Evolutionary conservation across 2,113 vertebrate species (phyloP).

Genomic region (Gila orcuttii): DNA sequence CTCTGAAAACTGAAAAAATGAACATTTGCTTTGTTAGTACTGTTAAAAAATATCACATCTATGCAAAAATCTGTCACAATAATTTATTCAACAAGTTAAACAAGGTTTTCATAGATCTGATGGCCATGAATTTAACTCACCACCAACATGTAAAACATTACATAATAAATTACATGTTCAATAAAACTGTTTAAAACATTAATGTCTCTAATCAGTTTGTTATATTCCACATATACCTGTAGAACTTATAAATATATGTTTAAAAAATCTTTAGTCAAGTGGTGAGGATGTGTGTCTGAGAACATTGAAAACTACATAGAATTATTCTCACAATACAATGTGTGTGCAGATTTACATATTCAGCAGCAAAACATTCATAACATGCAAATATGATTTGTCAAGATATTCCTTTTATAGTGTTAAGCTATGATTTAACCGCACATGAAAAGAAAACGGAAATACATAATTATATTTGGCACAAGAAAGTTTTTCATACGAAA

Average conservation of each 20-base stretch:
- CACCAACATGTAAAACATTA: not conserved
- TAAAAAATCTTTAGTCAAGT: conserved; percentile 2
- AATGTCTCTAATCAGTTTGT: not conserved
- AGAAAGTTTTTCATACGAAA: not conserved
- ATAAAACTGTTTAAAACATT: not conserved
- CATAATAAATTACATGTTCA: not conserved
- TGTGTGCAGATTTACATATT: conserved; percentile 17
- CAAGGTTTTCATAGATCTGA: not conserved
- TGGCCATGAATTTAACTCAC: not conserved
- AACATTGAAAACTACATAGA: not conserved
- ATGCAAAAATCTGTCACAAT: not conserved
- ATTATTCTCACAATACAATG: not conserved
- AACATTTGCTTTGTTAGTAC: not conserved
- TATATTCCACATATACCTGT: conserved; percentile 22
- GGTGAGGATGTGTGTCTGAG: not conserved
- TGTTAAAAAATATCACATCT: not conserved
- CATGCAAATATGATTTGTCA: not conserved
- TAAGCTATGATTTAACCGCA: not conserved
- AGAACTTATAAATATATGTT: conserved; percentile 26
- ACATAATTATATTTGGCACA: conserved; percentile 47
- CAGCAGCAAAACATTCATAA: conserved; percentile 23
- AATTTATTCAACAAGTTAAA: conserved; percentile 30
- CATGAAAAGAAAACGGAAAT: not conserved
- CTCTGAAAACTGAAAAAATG: too few species aligned
- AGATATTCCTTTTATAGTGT: not conserved